Percentiles rank a stretch among this genome's conserved stretches.
phyloP scores from a whole-genome alignment of 2,113 vertebrate genomes.

The Martes martes region DNA sequence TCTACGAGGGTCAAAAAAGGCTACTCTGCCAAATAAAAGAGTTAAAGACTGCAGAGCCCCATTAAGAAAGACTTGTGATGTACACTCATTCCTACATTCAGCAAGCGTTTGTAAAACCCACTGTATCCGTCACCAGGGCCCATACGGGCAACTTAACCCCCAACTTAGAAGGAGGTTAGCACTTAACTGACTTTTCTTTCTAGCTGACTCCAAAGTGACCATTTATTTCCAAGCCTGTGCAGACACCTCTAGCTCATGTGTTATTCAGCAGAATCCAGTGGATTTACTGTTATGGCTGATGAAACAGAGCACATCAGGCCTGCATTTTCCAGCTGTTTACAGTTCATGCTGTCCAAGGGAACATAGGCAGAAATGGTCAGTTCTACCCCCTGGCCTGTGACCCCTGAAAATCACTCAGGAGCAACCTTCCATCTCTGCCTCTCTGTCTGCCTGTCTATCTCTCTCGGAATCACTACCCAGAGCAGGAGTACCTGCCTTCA shows the following conservation, averaged over 20 bases:
- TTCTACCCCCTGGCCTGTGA: background rate
- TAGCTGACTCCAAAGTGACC: background rate
- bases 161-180: no score
- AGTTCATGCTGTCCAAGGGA: background rate
- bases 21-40: background rate
- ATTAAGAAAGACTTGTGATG: no score
- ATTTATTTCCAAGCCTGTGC: background rate
- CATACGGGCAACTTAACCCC: background rate
- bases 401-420: background rate
- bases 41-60: background rate
- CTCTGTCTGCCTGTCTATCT: background rate
- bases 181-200: background rate
- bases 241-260: background rate
- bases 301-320: no score
- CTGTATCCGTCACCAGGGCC: rapidly evolving
- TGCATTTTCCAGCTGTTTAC: background rate
- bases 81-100: background rate
- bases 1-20: background rate
- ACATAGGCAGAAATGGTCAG: background rate
- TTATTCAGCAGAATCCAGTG: background rate
- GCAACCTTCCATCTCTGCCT: background rate
- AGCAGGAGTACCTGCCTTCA: background rate
- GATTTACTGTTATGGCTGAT: background rate
- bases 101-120: background rate
- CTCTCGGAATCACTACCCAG: background rate